These are phyloP conservation scores for Vultur gryphus DNA, from an alignment of 2,797 vertebrate genomes.

Conservation along the genomic window DNA sequence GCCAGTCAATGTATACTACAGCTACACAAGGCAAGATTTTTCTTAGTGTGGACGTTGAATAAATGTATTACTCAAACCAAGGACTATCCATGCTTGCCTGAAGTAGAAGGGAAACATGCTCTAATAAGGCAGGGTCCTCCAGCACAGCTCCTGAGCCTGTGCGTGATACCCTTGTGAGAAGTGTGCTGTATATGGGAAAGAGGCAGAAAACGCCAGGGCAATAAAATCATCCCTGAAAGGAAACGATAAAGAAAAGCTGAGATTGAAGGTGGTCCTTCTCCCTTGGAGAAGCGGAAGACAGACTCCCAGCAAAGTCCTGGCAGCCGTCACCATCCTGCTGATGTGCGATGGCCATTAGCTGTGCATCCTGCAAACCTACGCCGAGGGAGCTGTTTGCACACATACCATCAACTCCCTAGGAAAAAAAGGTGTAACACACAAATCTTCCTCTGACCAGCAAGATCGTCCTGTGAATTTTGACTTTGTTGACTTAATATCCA, in stretches of 20 bases:
- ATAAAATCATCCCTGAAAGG: neutral
- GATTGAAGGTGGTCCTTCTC: neutral
- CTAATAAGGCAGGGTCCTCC: neutral
- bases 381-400: neutral
- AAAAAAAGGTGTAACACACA: neutral
- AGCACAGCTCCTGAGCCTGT: neutral
- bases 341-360: neutral
- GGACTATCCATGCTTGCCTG: neutral
- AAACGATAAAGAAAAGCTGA: neutral
- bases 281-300: neutral
- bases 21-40: neutral
- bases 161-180: neutral
- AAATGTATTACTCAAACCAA: neutral
- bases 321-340: rapidly evolving
- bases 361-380: neutral
- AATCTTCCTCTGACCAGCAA: neutral
- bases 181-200: neutral
- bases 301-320: neutral
- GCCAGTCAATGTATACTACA: neutral
- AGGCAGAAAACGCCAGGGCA: neutral
- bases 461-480: neutral
- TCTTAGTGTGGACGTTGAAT: neutral
- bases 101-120: neutral
- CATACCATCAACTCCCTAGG: neutral
- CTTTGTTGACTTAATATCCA: neutral